Evolutionary conservation across 2,888 invertebrate species (phyloP), one percentile per base, ranked within the genome.

Genomic region (Pharmacophagus antenor): DNA sequence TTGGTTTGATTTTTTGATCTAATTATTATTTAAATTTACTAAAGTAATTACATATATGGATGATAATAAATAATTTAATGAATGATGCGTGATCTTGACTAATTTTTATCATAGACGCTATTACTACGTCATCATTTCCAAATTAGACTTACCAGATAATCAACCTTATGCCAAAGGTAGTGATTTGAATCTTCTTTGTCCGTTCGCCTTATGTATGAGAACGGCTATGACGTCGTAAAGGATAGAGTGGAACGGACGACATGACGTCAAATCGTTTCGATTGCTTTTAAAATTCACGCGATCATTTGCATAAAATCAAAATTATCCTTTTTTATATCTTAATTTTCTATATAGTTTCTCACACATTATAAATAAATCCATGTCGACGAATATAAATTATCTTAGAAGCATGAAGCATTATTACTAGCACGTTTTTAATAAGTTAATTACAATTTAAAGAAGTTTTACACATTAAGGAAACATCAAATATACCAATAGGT

Each of bases 261-360:
- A 48, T 63, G 62, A 64, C 65, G 65, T 65, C 61, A 44, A 44
- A 18, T 44, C 42, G 42, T 10, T 44, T 7, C 10, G 42, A 44
- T 42, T 18, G 7, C 17, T 44, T 44, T 20, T n/a, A 44, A 18
- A 44, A 44, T 44, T n/a, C n/a, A 37, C n/a, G n/a, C 37, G 37
- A 8, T 37, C 4, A n/a, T 37, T 37, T n/a, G 37, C 15, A 7
- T 37, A 37, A 15, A 37, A 15, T 15, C 12, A n/a, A 37, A 37
- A 1, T 37, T n/a, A 37, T 37, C n/a, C 2, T 0, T n/a, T 37
- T 37, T n/a, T 37, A n/a, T 37, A 37, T n/a, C 15, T 15, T 4
- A 3, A 37, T 37, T 37, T n/a, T 6, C 2, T n/a, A 6, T 37
- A 37, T 8, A 37, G 7, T 0, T 15, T 37, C n/a, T 15, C 0